phyloP scores from a whole-genome alignment of 1,140 invertebrate species.

The Danaus melanippus region DNA sequence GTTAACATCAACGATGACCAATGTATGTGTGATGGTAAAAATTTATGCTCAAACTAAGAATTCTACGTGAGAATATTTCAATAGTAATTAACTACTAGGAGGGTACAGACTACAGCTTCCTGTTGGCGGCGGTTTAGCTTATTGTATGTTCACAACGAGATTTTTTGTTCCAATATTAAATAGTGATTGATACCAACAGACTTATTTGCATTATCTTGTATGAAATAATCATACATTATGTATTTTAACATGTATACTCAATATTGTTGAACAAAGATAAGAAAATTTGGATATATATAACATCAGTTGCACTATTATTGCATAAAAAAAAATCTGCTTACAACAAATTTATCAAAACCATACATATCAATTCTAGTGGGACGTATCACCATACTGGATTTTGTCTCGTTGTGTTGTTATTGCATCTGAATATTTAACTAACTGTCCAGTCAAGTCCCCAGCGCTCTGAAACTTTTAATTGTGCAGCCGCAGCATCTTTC shows the following conservation, averaged over 20 bases:
- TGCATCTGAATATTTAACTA: constrained; percentile 40
- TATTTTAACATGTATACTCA: no score
- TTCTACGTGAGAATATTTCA: no score
- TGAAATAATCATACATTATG: no score
- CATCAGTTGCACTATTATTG: no score
- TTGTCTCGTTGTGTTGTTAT: constrained; percentile 36
- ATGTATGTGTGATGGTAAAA: no score
- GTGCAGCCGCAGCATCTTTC: constrained; percentile 88
- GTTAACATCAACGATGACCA: no score
- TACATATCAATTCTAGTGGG: constrained; percentile 17
- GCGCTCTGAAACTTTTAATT: constrained; percentile 84
- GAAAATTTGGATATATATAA: no score
- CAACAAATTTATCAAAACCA: no score
- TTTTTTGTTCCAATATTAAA: constrained; percentile 18
- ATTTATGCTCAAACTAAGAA: no score
- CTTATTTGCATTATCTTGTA: no score
- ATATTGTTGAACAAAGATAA: no score
- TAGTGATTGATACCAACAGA: constrained; percentile 9
- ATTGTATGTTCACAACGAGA: constrained; percentile 20
- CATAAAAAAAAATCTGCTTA: no score
- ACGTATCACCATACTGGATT: constrained; percentile 30
- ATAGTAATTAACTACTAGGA: constrained; percentile 5
- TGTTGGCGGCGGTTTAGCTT: constrained; percentile 23
- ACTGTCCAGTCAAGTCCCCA: constrained; percentile 77
- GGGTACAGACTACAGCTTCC: constrained; percentile 10